phyloP scores from a whole-genome alignment of 1,140 invertebrate genomes.

The Anadara kagoshimensis region DNA sequence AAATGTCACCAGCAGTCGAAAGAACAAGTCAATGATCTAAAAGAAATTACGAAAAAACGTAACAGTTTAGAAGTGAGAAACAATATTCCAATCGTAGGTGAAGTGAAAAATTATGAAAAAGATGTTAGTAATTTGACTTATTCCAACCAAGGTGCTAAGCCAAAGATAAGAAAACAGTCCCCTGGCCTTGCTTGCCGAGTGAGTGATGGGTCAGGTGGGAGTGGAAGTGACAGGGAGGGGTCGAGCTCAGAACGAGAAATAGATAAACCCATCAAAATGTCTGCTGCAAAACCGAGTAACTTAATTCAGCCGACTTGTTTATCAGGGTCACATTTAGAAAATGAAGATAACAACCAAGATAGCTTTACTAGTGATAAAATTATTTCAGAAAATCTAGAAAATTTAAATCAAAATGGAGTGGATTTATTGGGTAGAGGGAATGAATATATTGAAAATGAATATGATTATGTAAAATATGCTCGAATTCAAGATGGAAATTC shows the following conservation, averaged over 20 bases:
- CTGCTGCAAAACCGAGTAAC: neutral
- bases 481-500: conserved; percentile 83
- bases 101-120: conserved; percentile 68
- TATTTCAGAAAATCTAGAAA: neutral
- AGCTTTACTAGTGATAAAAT: neutral
- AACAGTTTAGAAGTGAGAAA: conserved; percentile 71
- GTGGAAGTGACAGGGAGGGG: conserved; percentile 45
- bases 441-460: conserved; percentile 66
- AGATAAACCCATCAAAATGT: conserved; percentile 15
- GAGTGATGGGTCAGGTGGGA: conserved; percentile 42
- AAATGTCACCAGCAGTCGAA: conserved; percentile 32
- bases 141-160: conserved; percentile 59
- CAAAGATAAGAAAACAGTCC: conserved; percentile 70
- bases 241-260: conserved; percentile 52
- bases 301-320: too few relatives aligned
- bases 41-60: conserved; percentile 53
- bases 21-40: conserved; percentile 23
- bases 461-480: conserved; percentile 87
- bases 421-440: conserved; percentile 13
- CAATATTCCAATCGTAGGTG: conserved; percentile 68
- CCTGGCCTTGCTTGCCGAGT: conserved; percentile 70
- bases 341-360: conserved; percentile 2
- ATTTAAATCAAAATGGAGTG: neutral
- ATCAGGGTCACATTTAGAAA: neutral
- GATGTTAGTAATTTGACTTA: conserved; percentile 48